Conservation (phyloP, 2,797 vertebrate genomes). For the Falco cherrug region DNA sequence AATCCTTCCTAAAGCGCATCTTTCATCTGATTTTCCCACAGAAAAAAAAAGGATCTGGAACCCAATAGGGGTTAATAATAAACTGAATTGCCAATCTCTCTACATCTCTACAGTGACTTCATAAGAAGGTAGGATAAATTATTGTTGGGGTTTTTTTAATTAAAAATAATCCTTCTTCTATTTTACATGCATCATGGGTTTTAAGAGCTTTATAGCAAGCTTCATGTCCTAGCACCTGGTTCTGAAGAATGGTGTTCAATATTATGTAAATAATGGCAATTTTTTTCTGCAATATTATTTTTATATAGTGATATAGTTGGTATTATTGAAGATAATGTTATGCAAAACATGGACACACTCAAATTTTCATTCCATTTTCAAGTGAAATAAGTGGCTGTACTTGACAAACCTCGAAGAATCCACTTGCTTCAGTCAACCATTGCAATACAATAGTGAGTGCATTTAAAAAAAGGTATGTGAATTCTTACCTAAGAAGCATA, state of each 20-base stretch:
- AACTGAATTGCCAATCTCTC: background rate
- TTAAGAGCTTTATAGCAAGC: background rate
- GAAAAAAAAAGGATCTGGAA: background rate
- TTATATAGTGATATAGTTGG: background rate
- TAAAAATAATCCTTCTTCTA: background rate
- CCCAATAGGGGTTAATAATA: background rate
- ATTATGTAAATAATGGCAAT: background rate
- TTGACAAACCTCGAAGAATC: background rate
- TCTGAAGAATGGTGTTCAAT: background rate
- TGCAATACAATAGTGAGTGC: background rate
- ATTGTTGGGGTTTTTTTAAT: background rate
- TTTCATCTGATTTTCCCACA: background rate
- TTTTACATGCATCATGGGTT: background rate
- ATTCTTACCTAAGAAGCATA: background rate
- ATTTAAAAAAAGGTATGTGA: background rate
- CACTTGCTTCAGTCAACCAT: background rate
- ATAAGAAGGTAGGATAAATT: slow-evolving; percentile 42
- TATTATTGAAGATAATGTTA: background rate
- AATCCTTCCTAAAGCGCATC: background rate
- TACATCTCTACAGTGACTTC: slow-evolving; percentile 22
- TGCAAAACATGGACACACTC: background rate
- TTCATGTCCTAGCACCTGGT: slow-evolving; percentile 6
- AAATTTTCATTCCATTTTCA: background rate
- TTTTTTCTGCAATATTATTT: background rate
- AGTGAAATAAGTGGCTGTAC: background rate